Evolutionary conservation across 2,113 vertebrate genomes (phyloP), one percentile per base, ranked within the genome.

Genomic region (Istiophorus platypterus): DNA sequence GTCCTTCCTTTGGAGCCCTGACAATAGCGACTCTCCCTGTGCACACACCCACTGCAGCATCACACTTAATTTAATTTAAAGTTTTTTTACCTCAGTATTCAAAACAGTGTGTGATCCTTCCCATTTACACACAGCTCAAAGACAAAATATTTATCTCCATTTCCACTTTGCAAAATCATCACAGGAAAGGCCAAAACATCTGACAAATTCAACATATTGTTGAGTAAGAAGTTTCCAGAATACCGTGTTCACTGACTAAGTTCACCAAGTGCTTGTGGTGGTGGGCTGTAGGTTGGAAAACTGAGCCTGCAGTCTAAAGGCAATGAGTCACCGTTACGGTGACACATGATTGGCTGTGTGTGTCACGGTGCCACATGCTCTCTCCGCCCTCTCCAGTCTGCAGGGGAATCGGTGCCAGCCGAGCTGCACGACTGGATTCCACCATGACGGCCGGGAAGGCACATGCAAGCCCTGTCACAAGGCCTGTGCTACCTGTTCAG

Each of bases 401-500:
- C 95, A 96, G 91, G 97, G 96, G 49, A 95, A 95, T 54, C 96
- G 85, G 76, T 99, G 98, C 87, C 93, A 95, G 74, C 65, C 94
- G 84, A 95, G 86, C 89, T 99, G 98, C 76, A 91, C 94, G 12
- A 86, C 95, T 4, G 96, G 97, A 29, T 94, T 93, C 82, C 99
- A 95, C 93, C 96, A 96, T 51, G 96, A 93, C 12, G 91, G 91
- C 15, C 67, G 89, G 66, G 93, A 87, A 24, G 96, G 89, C 69
- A 82, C 94, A n/a, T 99, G 98, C 94, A 94, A 96, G 78, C 93
- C 94, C 3, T 99, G 98, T 89, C 95, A 98, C 78, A 85, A 92
- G 78, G 96, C 96, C 85, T 99, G 98, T 12, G 96, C 97, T 3
- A 95, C 97, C 20, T 99, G 98, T 94, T 94, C 97, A 94, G 98